Evolutionary conservation across 2,113 vertebrate species (phyloP), one percentile per base, ranked within the genome.

Genomic region (Nettapus auritus): DNA sequence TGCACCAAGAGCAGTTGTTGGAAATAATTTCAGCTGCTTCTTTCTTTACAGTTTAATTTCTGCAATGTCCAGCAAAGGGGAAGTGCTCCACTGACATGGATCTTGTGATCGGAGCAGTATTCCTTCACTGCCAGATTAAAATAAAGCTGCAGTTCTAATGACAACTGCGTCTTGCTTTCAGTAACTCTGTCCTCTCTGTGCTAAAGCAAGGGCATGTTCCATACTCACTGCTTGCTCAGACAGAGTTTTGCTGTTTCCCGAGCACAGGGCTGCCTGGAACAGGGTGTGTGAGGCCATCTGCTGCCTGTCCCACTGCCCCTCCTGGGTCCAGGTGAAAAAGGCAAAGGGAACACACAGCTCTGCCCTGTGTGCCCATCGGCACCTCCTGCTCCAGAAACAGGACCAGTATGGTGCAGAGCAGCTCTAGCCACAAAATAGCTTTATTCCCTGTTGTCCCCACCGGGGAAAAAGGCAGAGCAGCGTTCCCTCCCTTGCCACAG

Each of bases 141-240:
- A 95, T 95, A 97, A 96, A 97, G 23, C 87, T 89, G 77, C 38
- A 38, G 4, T 7, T 52, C 73, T 5, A 60, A 46, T 4, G 23
- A 34, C 17, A 42, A 60, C 66, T 13, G 52, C 25, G 40, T 63
- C 76, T 86, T 85, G 22, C 18, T 56, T 63, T 75, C 29, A 3
- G 3, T 89, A 21, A 19, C 38, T 28, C 56, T 50, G 13, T 23
- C 40, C 38, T 28, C 1, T 1, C 34, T 6, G 0, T 0, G 11
- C 36, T 4, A 23, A 34, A 64, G 57, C 25, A 13, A 46, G 33
- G 44, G 44, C 40, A 6, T 16, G 48, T 73, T 13, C 28, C 4
- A 1, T 2, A 9, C 20, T 7, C 14, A 0, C 3, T n/a, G 48
- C 63, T n/a, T 5, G 8, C 0, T 8, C 2, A n/a, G n/a, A 48